phyloP scores from a whole-genome alignment of 2,113 vertebrate species.

The Bufo gargarizans region DNA sequence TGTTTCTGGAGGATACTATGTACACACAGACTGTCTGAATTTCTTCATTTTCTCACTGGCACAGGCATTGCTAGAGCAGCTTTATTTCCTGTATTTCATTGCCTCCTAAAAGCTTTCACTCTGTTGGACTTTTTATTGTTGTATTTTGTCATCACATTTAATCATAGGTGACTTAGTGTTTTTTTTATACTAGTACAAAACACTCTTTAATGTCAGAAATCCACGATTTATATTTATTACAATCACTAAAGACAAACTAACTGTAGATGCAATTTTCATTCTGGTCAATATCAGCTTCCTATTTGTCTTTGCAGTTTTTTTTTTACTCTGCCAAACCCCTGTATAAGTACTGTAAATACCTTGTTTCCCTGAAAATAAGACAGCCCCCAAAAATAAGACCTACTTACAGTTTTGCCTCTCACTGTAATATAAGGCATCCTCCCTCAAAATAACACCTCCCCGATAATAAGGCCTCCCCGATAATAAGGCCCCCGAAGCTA shows the following conservation, averaged over 20 bases:
- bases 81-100: not conserved
- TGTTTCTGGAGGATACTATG: not conserved
- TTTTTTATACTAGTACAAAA: not conserved
- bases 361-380: no score
- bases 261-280: not conserved
- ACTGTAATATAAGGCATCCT: no score
- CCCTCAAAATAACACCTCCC: no score
- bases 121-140: not conserved
- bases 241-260: not conserved
- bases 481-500: no score
- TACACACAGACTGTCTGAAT: not conserved
- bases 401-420: no score
- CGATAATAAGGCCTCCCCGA: no score
- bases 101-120: not conserved
- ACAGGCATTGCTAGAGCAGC: not conserved
- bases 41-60: not conserved
- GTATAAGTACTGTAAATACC: no score
- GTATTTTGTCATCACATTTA: not conserved
- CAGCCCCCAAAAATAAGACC: no score
- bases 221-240: not conserved
- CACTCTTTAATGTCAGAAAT: not conserved
- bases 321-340: no score
- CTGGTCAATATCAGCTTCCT: no score
- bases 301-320: no score
- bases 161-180: not conserved